A percentile compares a stretch with the other conserved stretches of the same genome.
Evolutionary conservation across 2,797 vertebrate genomes (phyloP).

Genomic region (Aplochiton taeniatus): DNA sequence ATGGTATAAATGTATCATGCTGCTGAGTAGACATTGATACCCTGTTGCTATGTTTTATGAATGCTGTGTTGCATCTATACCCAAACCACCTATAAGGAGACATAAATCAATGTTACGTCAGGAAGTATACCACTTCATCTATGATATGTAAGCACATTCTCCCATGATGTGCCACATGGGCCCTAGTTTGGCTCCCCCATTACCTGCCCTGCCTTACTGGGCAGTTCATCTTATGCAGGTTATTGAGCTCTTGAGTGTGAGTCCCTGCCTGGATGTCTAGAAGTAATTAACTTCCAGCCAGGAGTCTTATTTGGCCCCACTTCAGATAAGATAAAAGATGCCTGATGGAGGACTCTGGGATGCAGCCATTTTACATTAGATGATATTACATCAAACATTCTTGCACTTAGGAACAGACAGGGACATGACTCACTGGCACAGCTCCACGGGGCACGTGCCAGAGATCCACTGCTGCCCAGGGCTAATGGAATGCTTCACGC

Average conservation of each 20-base stretch:
- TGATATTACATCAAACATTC: conserved; percentile 76
- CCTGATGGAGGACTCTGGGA: conserved; percentile 50
- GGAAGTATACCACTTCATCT: conserved; percentile 68
- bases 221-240: conserved; percentile 76
- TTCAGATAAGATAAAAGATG: conserved; percentile 69
- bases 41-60: conserved; percentile 27
- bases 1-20: no score
- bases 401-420: conserved; percentile 75
- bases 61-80: conserved; percentile 33
- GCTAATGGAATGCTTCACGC: conserved; percentile 46
- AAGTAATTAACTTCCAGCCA: conserved; percentile 81
- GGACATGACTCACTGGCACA: conserved; percentile 70
- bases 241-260: conserved; percentile 76
- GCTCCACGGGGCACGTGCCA: conserved; percentile 65
- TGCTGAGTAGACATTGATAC: no score
- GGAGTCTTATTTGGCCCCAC: conserved; percentile 74
- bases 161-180: conserved; percentile 59
- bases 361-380: conserved; percentile 73
- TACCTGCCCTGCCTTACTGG: conserved; percentile 75
- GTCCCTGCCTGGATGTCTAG: conserved; percentile 75
- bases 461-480: conserved; percentile 54
- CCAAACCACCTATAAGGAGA: conserved; percentile 43
- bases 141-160: conserved; percentile 76
- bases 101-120: conserved; percentile 64
- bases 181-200: conserved; percentile 54